Evolutionary conservation across 2,888 invertebrate genomes (phyloP), one percentile per base, ranked within the genome.

Genomic region (Agapetus fuscipes): DNA sequence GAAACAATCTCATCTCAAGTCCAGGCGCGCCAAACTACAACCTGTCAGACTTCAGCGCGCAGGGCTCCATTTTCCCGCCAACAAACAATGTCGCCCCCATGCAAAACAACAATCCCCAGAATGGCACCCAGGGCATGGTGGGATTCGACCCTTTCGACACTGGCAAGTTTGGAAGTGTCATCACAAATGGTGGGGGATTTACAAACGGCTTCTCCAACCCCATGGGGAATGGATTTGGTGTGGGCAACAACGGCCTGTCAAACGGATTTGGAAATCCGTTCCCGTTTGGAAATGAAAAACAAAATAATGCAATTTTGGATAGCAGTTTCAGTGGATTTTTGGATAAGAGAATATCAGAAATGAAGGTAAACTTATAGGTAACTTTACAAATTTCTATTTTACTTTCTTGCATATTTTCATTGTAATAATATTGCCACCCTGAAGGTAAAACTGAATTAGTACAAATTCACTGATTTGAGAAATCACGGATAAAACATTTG

Each of bases 141-240:
- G 66, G 68, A 1, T 72, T 74, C 50, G 89, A 90, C 62, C 88
- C 88, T 1, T 90, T 89, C 56, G 89, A 89, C 50, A 88, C 89
- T 71, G 83, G 81, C 29, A 83, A 83, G 53, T 83, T 83, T 10
- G 25, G 28, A 6, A 34, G 36, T 33, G 28, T 39, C 25, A 4
- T 28, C 6, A n/a, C 6, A 6, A 34, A 45, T 34, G 36, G 41
- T 28, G 27, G 46, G 45, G 35, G 49, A 47, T 17, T 44, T 48
- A 30, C 36, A 2, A 48, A 48, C 27, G 44, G 45, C n/a, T 44
- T 48, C 35, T 51, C 55, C 20, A 48, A 48, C 35, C 45, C 45
- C 11, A 48, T 48, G 43, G 60, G 60, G 2, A 67, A 63, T 35
- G 47, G 47, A n/a, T 66, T 68, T 6, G 66, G 66, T 39, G 63